phyloP scores from a whole-genome alignment of 2,888 invertebrate genomes.

The Troides aeacus region DNA sequence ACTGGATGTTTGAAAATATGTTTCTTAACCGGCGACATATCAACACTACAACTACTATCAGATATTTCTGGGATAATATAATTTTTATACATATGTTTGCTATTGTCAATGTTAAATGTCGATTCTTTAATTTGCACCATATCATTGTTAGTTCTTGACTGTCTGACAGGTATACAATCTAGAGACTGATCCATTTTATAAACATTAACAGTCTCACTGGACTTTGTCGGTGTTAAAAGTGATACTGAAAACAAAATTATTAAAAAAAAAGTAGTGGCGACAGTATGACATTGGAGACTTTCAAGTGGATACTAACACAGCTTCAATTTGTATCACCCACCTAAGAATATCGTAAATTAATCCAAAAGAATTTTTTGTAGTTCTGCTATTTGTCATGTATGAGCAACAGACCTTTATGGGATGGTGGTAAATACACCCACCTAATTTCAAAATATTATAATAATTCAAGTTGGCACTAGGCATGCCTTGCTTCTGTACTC shows the following conservation, averaged over 20 bases:
- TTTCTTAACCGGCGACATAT: slow-evolving; percentile 1
- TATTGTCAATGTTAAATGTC: slow-evolving; percentile 23
- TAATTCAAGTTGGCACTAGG: no score
- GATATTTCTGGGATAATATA: slow-evolving; percentile 26
- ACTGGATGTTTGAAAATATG: slow-evolving; percentile 4
- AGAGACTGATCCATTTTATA: slow-evolving; percentile 57
- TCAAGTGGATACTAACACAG: no score
- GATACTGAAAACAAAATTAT: slow-evolving; percentile 39
- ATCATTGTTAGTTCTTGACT: slow-evolving; percentile 47
- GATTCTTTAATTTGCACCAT: slow-evolving; percentile 37
- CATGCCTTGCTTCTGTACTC: no score
- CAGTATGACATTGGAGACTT: no score
- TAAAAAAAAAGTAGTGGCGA: not conserved
- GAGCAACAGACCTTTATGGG: no score
- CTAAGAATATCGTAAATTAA: no score
- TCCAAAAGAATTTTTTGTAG: no score
- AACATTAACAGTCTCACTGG: slow-evolving; percentile 39
- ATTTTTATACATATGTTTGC: slow-evolving; percentile 33
- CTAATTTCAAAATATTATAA: no score
- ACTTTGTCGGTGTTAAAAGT: slow-evolving; percentile 35
- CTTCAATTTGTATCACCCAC: no score
- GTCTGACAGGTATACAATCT: slow-evolving; percentile 65
- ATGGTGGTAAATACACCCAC: no score
- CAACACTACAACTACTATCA: slow-evolving; percentile 13
- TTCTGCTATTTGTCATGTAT: no score